Base-by-base conservation (phyloP, 2,113 vertebrate species). In the Larimichthys crocea region DNA sequence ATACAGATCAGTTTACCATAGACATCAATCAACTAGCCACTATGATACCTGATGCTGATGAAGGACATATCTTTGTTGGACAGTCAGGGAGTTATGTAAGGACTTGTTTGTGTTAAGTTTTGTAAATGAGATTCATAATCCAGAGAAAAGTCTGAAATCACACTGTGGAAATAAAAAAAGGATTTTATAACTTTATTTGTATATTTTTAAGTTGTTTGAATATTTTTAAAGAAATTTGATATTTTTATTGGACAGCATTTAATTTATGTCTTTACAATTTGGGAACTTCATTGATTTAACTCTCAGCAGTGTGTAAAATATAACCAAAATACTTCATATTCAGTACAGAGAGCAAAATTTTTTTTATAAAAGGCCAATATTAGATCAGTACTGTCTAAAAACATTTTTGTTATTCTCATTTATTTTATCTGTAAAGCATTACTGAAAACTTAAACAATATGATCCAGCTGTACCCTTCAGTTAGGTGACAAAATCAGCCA, bases 41-140 rank as follows among this genome's bases (percentile, higher is more conserved):
- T 22, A 1, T 19, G 10, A 49, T 1, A 57, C 63, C n/a, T 44
- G 49, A 79, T 40, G 15, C 42, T 15, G 2, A 4, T 26, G 3
- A 2, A 14, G 9, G 22, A 24, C 17, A 29, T 55, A n/a, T 69
- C 3, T 17, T 29, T 69, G 10, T 62, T 46, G 8, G 3, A 48
- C 40, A 29, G 49, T 50, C 20, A 48, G 12, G n/a, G 1, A 10
- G 5, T 64, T 56, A 68, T 64, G 53, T 31, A 70, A 10, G 4
- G 6, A 79, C 10, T 3, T 62, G 10, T 76, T 40, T 50, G 16
- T 69, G 40, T 9, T 60, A 22, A 0, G 2, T 68, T 85, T 73
- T 74, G 24, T 52, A 84, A 55, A 49, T 24, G 3, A 22, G 72
- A n/a, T 87, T 88, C 79, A 26, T 66, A 19, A 78, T n/a, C 49